Evolutionary conservation across 2,888 invertebrate genomes (phyloP), one percentile per base, ranked within the genome.

Genomic region (Mythimna pallens): DNA sequence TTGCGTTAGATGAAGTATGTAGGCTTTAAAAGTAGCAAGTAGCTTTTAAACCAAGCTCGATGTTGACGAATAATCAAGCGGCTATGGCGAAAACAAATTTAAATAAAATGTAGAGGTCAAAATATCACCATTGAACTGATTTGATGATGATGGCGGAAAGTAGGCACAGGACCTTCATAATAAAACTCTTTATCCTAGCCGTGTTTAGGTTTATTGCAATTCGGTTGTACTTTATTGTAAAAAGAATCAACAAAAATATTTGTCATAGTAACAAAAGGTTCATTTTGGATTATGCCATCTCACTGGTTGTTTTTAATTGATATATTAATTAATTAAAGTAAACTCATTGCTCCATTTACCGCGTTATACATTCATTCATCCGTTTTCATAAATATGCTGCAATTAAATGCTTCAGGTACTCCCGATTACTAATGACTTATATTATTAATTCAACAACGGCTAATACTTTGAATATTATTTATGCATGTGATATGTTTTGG

Each of bases 301-400:
- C 22, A 71, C 50, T 70, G 30, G 3, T 20, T 22, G 25, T 55
- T 14, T 36, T 47, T 50, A 73, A 50, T 57, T 58, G 30, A 74
- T 57, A 50, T 22, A 58, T 74, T 74, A 67, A 68, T 61, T 36
- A 0, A 62, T 71, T 50, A 25, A 25, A 34, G 14, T 74, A 30
- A 55, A 22, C 54, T 61, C 36, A 61, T 61, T 59, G 36, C 47
- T 76, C 22, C 4, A 40, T 40, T 68, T 22, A 1, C 14, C 20
- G 54, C 54, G 67, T 54, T 66, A 50, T 14, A 62, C 54, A 55
- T 20, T 74, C 6, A 59, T 59, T 65, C n/a, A 65, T 57, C 9
- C 12, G 47, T 30, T 57, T 30, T 30, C 47, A 57, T 50, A 40
- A 73, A 63, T 73, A 36, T 55, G 34, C 9, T 47, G 25, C 25